These are phyloP conservation scores for Coecobrya sp. DNA, from an alignment of 2,888 invertebrate species.

Conservation along the genomic window DNA sequence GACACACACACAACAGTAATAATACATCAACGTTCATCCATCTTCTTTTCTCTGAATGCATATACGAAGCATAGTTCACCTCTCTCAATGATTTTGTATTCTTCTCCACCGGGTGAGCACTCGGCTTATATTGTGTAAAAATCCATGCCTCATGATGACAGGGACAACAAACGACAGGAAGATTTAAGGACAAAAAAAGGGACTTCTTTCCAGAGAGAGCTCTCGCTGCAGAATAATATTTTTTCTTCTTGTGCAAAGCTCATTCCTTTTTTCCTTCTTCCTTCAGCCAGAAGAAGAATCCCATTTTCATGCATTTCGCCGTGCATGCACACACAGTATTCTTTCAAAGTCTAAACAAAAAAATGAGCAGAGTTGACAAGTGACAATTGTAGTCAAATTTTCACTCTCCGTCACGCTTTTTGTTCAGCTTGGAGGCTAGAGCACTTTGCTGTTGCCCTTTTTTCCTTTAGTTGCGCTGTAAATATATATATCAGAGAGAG, in stretches of 20 bases:
- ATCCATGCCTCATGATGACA: slow-evolving; percentile 10
- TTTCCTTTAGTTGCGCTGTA: not conserved
- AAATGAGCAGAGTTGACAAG: slow-evolving; percentile 81
- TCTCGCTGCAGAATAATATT: not conserved
- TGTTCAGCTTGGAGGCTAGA: slow-evolving; percentile 80
- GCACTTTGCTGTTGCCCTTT: slow-evolving; percentile 67
- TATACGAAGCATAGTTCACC: not conserved
- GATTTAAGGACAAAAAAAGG: slow-evolving; percentile 16
- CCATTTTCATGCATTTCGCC: not conserved
- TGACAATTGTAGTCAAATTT: slow-evolving; percentile 85
- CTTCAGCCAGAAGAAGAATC: slow-evolving; percentile 17
- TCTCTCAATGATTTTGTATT: slow-evolving; percentile 17
- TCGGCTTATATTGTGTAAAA: slow-evolving; percentile 10
- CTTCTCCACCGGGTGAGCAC: not conserved
- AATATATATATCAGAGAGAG: not conserved
- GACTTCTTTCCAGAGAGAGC: not conserved
- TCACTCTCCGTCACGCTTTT: slow-evolving; percentile 83
- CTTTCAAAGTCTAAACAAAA: slow-evolving; percentile 36
- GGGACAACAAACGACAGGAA: not conserved
- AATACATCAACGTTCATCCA: slow-evolving; percentile 64
- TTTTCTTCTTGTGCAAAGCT: not conserved
- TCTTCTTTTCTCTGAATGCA: slow-evolving; percentile 55
- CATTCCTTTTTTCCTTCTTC: not conserved
- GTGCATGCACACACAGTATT: not conserved
- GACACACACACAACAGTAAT: slow-evolving; percentile 9